Percentiles rank a stretch among this genome's conserved stretches.
Conservation (phyloP, 2,888 invertebrate species). For the Diaphora mendica region DNA sequence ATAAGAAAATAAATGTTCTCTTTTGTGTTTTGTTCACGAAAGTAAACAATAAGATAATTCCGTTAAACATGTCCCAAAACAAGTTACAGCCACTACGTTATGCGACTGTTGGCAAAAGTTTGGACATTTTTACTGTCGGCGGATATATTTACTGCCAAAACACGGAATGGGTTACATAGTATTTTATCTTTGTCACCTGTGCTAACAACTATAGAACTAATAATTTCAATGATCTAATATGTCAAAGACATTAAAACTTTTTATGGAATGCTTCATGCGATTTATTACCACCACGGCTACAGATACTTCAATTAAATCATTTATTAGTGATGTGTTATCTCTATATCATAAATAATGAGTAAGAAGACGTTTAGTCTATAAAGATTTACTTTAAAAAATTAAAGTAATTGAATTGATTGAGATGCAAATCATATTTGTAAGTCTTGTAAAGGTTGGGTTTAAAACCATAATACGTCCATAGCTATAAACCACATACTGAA, state of each 20-base stretch:
- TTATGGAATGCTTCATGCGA: background rate
- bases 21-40: conserved; percentile 47
- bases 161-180: conserved; percentile 57
- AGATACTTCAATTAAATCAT: background rate
- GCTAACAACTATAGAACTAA: conserved; percentile 64
- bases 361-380: background rate
- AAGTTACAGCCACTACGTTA: conserved; percentile 67
- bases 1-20: conserved; percentile 49
- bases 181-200: conserved; percentile 59
- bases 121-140: conserved; percentile 72
- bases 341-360: background rate
- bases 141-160: conserved; percentile 60
- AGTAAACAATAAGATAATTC: conserved; percentile 63
- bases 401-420: background rate
- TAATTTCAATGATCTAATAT: conserved; percentile 26
- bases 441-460: background rate
- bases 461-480: background rate
- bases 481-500: background rate
- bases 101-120: conserved; percentile 65
- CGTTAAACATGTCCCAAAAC: conserved; percentile 63
- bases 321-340: background rate
- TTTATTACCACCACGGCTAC: background rate
- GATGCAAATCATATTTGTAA: background rate
- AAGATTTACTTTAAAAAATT: background rate
- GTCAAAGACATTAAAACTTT: background rate